Conservation (phyloP, 2,888 invertebrate genomes). For the Cartodere bifasciata region DNA sequence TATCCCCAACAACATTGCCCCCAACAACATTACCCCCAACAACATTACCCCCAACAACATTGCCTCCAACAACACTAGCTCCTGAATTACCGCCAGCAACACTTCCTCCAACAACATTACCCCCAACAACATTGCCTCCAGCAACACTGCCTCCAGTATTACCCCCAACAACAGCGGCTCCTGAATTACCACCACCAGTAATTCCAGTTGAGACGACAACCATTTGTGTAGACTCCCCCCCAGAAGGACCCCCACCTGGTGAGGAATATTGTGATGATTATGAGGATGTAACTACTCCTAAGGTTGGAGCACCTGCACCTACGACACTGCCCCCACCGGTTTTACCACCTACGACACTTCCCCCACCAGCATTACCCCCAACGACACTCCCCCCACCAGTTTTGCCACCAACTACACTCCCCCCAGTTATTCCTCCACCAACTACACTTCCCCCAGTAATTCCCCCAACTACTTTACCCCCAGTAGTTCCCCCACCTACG, state of each 20-base stretch:
- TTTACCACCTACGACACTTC: not conserved
- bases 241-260: too few relatives aligned
- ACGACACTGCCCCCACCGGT: conserved; percentile 1
- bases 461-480: too few relatives aligned
- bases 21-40: conserved; percentile 3
- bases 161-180: conserved; percentile 3
- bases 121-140: conserved; percentile 3
- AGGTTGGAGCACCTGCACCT: too few relatives aligned
- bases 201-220: too few relatives aligned
- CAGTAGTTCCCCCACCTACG: too few relatives aligned
- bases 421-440: too few relatives aligned
- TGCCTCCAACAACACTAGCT: not conserved
- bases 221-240: too few relatives aligned
- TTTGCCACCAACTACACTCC: conserved; percentile 2
- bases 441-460: too few relatives aligned
- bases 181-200: too few relatives aligned
- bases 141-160: not conserved
- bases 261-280: too few relatives aligned
- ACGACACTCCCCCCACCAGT: not conserved
- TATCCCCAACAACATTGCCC: too few relatives aligned
- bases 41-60: conserved; percentile 4
- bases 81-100: conserved; percentile 6
- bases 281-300: too few relatives aligned
- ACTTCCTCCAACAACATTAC: conserved; percentile 2
- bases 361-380: conserved; percentile 5